phyloP scores from a whole-genome alignment of 2,113 vertebrate genomes.

The Tupaia chinensis region DNA sequence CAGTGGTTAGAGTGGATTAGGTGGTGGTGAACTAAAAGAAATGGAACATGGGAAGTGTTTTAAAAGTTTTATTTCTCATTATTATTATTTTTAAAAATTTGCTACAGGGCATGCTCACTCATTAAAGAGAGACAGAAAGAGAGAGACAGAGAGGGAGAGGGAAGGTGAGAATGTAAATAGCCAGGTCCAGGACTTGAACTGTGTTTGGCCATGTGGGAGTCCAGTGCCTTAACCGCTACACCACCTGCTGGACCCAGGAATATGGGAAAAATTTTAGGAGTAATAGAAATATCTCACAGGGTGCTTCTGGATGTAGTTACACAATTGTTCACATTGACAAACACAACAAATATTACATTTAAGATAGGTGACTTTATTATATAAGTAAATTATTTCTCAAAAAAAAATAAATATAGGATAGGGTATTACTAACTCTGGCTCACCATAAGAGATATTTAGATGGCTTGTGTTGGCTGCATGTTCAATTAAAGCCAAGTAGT shows the following conservation, averaged over 20 bases:
- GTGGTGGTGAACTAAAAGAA: not conserved
- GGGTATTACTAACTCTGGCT: not conserved
- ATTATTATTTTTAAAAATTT: too few species aligned
- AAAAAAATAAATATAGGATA: not conserved
- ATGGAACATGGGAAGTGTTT: too few species aligned
- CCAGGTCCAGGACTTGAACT: too few species aligned
- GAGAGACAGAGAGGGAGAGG: too few species aligned
- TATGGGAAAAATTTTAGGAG: not conserved
- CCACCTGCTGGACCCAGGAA: not conserved
- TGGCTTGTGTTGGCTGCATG: not conserved
- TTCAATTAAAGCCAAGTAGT: not conserved
- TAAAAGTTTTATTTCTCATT: too few species aligned
- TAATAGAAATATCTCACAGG: not conserved
- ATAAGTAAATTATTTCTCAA: not conserved
- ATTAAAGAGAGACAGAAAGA: too few species aligned
- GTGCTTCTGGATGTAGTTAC: not conserved
- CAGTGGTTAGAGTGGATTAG: not conserved
- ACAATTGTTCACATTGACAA: not conserved
- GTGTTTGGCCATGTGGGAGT: too few species aligned
- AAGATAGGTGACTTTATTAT: not conserved
- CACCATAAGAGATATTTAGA: not conserved
- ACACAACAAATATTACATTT: not conserved
- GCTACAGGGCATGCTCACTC: too few species aligned
- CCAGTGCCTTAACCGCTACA: too few species aligned
- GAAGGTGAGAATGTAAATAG: too few species aligned